Evolutionary conservation across 2,113 vertebrate genomes (phyloP), one percentile per base, ranked within the genome.

Genomic region (Melozone crissalis): DNA sequence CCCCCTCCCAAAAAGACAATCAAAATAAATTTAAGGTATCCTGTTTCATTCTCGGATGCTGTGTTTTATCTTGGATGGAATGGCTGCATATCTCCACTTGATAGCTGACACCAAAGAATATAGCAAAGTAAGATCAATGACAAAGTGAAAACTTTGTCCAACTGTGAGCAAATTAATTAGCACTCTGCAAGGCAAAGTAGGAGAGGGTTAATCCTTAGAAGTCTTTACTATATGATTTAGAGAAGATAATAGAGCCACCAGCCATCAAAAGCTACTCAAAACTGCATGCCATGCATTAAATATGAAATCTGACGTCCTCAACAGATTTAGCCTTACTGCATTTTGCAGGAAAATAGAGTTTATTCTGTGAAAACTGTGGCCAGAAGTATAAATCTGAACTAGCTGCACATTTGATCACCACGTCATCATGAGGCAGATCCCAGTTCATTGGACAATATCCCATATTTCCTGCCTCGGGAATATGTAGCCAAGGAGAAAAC

Each of bases 1-100:
- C 4, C 5, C 4, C 2, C 4, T 18, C 11, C 28, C 10, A 0
- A 3, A 5, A 74, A 74, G 17, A 31, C 7, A 90, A 54, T 27
- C 2, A 43, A 44, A 93, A 55, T 2, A 43, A 62, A 43, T 55
- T 46, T 31, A 41, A 82, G 20, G 41, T 51, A 39, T 16, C 18
- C 7, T 58, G 39, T 31, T 77, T 26, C 47, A 54, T 67, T 35
- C 23, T 93, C 18, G 72, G 30, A 57, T 30, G 27, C 14, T 41
- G 16, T 35, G 28, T 43, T 91, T 85, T 73, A 19, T 43, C 19
- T 67, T 35, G 9, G 5, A 4, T 71, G 30, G 18, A 58, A 84
- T 31, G 39, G 13, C 35, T 84, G 11, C 12, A 2, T 44, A 46
- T 27, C 9, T 82, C 39, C 39, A 63, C 39, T 41, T 43, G 31